These are phyloP conservation scores for Luperina nickerlii DNA, from an alignment of 2,888 invertebrate genomes.

Conservation along the genomic window DNA sequence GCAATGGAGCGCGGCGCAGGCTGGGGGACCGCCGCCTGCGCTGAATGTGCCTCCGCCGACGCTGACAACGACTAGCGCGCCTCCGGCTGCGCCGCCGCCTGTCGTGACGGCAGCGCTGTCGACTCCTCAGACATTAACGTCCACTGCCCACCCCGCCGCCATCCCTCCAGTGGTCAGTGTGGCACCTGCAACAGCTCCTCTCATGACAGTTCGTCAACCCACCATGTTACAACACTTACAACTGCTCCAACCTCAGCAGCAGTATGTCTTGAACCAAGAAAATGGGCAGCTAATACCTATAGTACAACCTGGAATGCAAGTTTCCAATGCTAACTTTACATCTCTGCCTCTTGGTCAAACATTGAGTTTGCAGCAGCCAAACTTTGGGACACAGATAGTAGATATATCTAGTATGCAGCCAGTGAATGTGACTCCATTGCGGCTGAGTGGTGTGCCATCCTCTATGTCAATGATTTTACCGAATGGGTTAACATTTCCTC, in stretches of 20 bases:
- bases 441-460: slow-evolving; percentile 85
- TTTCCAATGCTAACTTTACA: slow-evolving; percentile 86
- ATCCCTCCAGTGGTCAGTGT: slow-evolving; percentile 86
- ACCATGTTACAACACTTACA: slow-evolving; percentile 79
- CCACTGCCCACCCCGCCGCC: slow-evolving; percentile 78
- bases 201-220: slow-evolving; percentile 88
- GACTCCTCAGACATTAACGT: slow-evolving; percentile 79
- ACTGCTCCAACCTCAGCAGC: slow-evolving; percentile 83
- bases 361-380: slow-evolving; percentile 83
- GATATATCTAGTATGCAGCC: slow-evolving; percentile 88
- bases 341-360: slow-evolving; percentile 83
- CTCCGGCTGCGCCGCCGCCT: slow-evolving; percentile 80
- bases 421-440: slow-evolving; percentile 85
- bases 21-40: slow-evolving; percentile 85
- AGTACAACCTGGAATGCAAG: slow-evolving; percentile 86
- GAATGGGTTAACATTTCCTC: slow-evolving; percentile 84
- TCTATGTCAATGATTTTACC: slow-evolving; percentile 89
- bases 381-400: slow-evolving; percentile 86
- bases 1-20: slow-evolving; percentile 87
- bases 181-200: slow-evolving; percentile 81
- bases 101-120: slow-evolving; percentile 79
- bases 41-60: slow-evolving; percentile 85
- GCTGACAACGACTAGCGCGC: slow-evolving; percentile 80
- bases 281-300: slow-evolving; percentile 88
- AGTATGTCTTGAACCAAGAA: slow-evolving; percentile 87